These are phyloP conservation scores for Anguilla obscura DNA, from an alignment of 2,797 vertebrate genomes.

Conservation along the genomic window DNA sequence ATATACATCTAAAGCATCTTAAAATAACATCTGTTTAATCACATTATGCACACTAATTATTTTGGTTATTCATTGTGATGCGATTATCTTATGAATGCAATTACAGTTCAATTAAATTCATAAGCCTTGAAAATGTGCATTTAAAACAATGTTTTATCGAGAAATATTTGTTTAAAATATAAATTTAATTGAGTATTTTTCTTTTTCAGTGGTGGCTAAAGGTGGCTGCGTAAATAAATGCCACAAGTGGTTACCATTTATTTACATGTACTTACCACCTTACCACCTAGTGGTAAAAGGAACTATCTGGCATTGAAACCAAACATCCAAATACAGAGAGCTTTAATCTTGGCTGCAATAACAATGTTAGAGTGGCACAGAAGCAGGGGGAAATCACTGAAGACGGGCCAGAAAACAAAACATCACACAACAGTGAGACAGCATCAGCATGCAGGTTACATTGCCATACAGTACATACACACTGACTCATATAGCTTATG, in stretches of 20 bases:
- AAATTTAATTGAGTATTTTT: not conserved
- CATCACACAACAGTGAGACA: slow-evolving; percentile 24
- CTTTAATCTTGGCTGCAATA: slow-evolving; percentile 42
- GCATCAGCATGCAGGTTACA: not conserved
- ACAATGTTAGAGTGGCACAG: slow-evolving; percentile 43
- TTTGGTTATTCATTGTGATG: not conserved
- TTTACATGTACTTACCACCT: slow-evolving; percentile 44
- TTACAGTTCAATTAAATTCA: slow-evolving; percentile 12
- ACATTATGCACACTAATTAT: not conserved
- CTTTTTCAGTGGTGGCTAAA: slow-evolving; percentile 11
- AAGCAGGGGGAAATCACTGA: slow-evolving; percentile 20
- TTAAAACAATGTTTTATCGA: not conserved
- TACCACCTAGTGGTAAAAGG: slow-evolving; percentile 37
- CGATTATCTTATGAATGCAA: slow-evolving; percentile 19
- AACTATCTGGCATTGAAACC: slow-evolving; percentile 38
- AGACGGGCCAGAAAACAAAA: slow-evolving; percentile 12
- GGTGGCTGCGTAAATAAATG: slow-evolving; percentile 23
- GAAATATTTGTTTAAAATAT: not conserved
- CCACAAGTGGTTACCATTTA: slow-evolving; percentile 23
- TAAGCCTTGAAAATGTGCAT: not conserved
- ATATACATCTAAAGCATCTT: slow-evolving; percentile 4
- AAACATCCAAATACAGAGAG: slow-evolving; percentile 32
- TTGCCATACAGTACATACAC: not conserved
- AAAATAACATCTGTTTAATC: not conserved
- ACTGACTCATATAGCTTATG: not conserved